These are phyloP conservation scores for Pituophis catenifer DNA, from an alignment of 2,113 vertebrate genomes.

Conservation along the genomic window DNA sequence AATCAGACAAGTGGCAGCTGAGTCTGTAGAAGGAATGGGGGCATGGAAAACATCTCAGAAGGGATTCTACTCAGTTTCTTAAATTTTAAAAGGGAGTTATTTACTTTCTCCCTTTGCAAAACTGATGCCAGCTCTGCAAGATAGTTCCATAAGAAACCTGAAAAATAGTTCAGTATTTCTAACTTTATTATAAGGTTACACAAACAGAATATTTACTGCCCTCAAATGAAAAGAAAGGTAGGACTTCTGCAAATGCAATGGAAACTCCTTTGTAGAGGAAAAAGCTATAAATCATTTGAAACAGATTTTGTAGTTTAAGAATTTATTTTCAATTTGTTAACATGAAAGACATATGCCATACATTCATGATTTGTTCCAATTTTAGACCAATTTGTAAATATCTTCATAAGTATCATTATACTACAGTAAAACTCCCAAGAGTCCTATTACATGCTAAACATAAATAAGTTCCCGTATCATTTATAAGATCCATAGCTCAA, in stretches of 20 bases:
- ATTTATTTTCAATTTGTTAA: not conserved
- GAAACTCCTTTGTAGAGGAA: not conserved
- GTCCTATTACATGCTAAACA: not conserved
- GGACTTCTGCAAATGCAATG: not conserved
- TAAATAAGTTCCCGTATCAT: not conserved
- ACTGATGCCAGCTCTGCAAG: not conserved
- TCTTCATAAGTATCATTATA: not conserved
- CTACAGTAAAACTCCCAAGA: not conserved
- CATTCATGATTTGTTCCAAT: slow-evolving; percentile 3
- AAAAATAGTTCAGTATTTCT: not conserved
- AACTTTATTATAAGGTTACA: not conserved
- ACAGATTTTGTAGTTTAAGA: not conserved
- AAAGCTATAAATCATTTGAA: not conserved
- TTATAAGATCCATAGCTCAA: not conserved
- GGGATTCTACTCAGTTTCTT: not conserved
- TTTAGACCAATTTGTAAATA: slow-evolving; percentile 4
- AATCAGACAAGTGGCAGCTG: not conserved
- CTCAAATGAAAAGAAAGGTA: not conserved
- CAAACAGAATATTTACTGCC: not conserved
- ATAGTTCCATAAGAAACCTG: not conserved
- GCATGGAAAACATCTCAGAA: not conserved
- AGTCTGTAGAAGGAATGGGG: not conserved
- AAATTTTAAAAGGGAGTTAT: not conserved
- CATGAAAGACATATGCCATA: slow-evolving; percentile 2
- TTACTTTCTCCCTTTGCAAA: not conserved